phyloP scores from a whole-genome alignment of 2,113 vertebrate genomes.

The Recurvirostra avosetta region DNA sequence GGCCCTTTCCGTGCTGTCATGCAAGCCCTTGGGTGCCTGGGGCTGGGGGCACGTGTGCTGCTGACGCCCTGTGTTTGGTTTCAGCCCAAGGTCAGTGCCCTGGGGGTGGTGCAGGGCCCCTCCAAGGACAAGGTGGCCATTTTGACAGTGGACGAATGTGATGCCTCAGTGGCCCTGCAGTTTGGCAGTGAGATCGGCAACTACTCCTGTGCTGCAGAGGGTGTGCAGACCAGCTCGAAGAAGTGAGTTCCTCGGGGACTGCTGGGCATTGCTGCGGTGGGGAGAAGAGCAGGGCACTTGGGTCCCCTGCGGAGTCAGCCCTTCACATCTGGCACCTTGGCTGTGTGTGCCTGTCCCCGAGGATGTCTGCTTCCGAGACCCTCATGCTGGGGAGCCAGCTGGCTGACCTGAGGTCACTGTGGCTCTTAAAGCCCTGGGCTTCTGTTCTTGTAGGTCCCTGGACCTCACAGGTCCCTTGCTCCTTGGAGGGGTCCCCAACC shows the following conservation, averaged over 20 bases:
- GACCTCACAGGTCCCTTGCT: slow-evolving; percentile 96
- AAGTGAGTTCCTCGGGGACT: slow-evolving; percentile 81
- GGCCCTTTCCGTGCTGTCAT: not conserved
- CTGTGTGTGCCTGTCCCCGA: not conserved
- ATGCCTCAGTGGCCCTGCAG: slow-evolving; percentile 88
- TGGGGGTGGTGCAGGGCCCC: slow-evolving; percentile 90
- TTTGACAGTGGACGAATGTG: slow-evolving; percentile 91
- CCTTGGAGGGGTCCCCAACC: slow-evolving; percentile 94
- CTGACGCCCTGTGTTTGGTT: not conserved
- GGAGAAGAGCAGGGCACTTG: not conserved
- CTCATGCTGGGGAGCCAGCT: not conserved
- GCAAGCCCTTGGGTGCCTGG: not conserved
- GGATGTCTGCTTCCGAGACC: not conserved
- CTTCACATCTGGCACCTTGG: not conserved
- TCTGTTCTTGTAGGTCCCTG: slow-evolving; percentile 81
- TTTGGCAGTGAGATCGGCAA: slow-evolving; percentile 91
- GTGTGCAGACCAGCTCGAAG: slow-evolving; percentile 93
- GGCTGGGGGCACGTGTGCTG: not conserved
- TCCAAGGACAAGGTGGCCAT: slow-evolving; percentile 97
- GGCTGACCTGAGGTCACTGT: not conserved
- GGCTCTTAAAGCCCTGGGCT: not conserved
- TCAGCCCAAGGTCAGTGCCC: slow-evolving; percentile 87
- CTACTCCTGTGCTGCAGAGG: slow-evolving; percentile 94
- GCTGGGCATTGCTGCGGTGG: not conserved
- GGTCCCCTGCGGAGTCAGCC: not conserved